Base-by-base conservation (phyloP, 2,797 vertebrate genomes). In the Aeoliscus strigatus region DNA sequence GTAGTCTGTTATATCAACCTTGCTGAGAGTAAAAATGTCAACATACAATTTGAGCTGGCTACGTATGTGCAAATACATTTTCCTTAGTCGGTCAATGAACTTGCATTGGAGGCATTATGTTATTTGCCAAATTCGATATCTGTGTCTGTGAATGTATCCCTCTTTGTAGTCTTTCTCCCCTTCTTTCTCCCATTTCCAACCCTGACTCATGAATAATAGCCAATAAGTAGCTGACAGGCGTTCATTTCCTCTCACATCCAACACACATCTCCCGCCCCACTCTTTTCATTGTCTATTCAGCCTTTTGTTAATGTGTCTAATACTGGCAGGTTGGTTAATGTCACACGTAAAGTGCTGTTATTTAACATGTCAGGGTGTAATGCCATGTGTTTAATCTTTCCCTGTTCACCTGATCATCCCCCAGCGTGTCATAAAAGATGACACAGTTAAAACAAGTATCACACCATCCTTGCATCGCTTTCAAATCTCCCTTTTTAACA, bases 261-360 rank as follows among this genome's bases (percentile, higher is more conserved):
- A 59, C 6, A 14, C 26, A 54, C 5, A 15, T 51, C 55, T 55
- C 49, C 54, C 59, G 40, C 62, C 54, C 37, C 30, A 48, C 38
- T 27, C 57, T 35, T 27, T 44, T 33, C 31, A 14, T 44, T 69
- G 67, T 77, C 62, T 25, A 39, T 60, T 51, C n/a, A n/a, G 27
- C 60, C 60, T 53, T 73, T 77, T 74, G 73, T 74, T 12, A 54
- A 35, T 5, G 42, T 21, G 56, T 70, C 62, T 37, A 34, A 29
- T 13, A 39, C 52, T 60, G 74, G 49, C 75, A 57, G 68, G 52
- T 82, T 68, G 61, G 60, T 80, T 81, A 75, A 79, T 73, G 73
- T 77, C 77, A 73, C 61, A 60, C 62, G 62, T 67, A 66, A 77
- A 70, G 52, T 61, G 59, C 79, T 64, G 69, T 81, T 81, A 86